Evolutionary conservation across 2,797 vertebrate genomes (phyloP), one percentile per base, ranked within the genome.

Genomic region (Tenualosa ilisha): DNA sequence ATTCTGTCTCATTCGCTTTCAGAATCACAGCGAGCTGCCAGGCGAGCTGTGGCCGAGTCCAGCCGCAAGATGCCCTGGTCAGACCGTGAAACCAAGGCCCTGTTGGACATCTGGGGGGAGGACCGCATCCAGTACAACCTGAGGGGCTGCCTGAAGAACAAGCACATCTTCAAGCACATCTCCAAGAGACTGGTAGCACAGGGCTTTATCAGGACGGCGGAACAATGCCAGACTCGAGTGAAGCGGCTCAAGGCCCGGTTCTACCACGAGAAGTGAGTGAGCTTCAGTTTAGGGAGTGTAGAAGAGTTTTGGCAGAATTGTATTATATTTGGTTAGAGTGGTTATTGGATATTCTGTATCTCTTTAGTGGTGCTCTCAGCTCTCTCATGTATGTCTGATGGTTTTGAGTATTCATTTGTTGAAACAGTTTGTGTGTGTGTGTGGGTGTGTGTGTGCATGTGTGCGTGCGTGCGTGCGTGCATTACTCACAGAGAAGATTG

Each of bases 161-260:
- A 94, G 0, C 95, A 95, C 3, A 92, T 95, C 79, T 95, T 94
- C 0, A 88, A 93, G 83, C 94, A 94, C 89, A 92, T 95, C 90
- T 94, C 95, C 0, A 92, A 92, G 83, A 93, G 90, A 88, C 93
- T 95, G 94, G 81, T 68, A 0, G 85, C 89, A 56, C 86, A 17
- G 0, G 94, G 94, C 1, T 95, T 93, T 81, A 85, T 86, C 0
- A 87, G 95, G 86, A 95, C 93, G 8, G 89, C 94, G 0, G 94
- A 94, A 90, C 95, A 95, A 90, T 95, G 94, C 92, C 94, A 95
- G 91, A 94, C 94, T 0, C 94, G 94, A 49, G 90, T 95, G 0
- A 95, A 95, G 82, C 93, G 95, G 86, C 94, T 95, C 17, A 95
- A 95, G 88, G 88, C 93, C 0, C 90, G 93, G 85, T 95, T 94